These are phyloP conservation scores for Zhuqinia jingwanae DNA, from an alignment of 2,888 invertebrate genomes.

Conservation along the genomic window DNA sequence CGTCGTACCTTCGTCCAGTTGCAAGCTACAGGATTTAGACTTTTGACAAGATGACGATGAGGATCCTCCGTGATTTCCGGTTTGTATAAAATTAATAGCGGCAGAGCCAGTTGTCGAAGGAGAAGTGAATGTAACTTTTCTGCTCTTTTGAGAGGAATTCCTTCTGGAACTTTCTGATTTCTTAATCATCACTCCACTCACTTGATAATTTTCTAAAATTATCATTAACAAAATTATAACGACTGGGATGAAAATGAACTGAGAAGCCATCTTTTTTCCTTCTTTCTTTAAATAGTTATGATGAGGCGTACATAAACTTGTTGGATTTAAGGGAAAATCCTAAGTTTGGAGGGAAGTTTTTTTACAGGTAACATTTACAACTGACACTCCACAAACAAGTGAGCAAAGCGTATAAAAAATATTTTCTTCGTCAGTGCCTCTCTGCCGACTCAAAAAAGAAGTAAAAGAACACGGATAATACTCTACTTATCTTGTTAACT, in stretches of 20 bases:
- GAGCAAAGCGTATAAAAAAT: too few relatives aligned
- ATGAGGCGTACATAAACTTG: too few relatives aligned
- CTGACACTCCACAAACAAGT: too few relatives aligned
- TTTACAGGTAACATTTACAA: too few relatives aligned
- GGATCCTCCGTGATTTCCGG: not conserved
- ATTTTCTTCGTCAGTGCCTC: not conserved
- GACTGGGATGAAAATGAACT: not conserved
- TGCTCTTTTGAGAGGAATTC: not conserved
- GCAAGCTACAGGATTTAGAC: not conserved
- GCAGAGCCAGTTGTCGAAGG: not conserved
- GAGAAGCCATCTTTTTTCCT: too few relatives aligned
- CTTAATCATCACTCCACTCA: conserved; percentile 47
- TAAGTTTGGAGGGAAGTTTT: too few relatives aligned
- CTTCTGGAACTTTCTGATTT: not conserved
- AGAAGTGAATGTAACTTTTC: conserved; percentile 33
- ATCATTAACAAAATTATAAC: not conserved
- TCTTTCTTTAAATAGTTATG: too few relatives aligned
- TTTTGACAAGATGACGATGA: not conserved
- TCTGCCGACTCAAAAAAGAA: too few relatives aligned
- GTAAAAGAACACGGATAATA: too few relatives aligned
- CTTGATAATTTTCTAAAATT: not conserved
- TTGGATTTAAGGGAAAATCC: too few relatives aligned
- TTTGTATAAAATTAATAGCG: not conserved
- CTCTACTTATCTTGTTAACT: too few relatives aligned
- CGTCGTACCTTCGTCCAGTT: not conserved